These are phyloP conservation scores for Rhineura floridana DNA, from an alignment of 2,113 vertebrate species.

Conservation along the genomic window DNA sequence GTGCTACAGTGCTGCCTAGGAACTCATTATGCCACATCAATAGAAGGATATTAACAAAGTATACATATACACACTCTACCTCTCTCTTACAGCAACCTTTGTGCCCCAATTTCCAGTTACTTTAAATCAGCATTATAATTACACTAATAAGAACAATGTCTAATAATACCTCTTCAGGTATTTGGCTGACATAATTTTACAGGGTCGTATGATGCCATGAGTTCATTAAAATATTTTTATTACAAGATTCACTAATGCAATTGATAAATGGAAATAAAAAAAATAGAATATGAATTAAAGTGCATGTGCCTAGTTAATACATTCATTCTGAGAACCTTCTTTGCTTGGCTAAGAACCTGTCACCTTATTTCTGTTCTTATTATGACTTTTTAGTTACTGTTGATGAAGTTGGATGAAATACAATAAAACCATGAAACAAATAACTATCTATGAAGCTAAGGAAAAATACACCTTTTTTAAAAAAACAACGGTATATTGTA, in stretches of 20 bases:
- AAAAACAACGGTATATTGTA: background rate
- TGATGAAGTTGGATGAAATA: constrained; percentile 11
- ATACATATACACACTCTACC: constrained; percentile 2
- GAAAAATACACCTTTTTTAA: background rate
- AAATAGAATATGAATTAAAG: constrained; percentile 18
- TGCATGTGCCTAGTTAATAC: constrained; percentile 1
- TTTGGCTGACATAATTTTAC: constrained; percentile 27
- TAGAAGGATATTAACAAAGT: background rate
- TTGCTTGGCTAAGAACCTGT: background rate
- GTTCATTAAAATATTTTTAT: constrained; percentile 33
- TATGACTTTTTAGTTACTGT: background rate
- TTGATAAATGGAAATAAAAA: constrained; percentile 16
- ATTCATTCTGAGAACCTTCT: background rate
- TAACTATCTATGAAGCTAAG: background rate
- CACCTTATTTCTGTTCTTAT: background rate
- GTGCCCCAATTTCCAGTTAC: background rate
- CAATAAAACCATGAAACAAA: background rate
- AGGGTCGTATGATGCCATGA: constrained; percentile 14
- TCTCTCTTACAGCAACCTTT: constrained; percentile 7
- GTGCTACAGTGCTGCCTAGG: background rate
- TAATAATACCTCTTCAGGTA: constrained; percentile 31
- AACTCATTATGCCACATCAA: background rate
- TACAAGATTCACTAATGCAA: constrained; percentile 17
- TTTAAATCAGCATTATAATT: constrained; percentile 32
- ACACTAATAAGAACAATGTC: constrained; percentile 30